These are phyloP conservation scores for Heliconius cydno DNA, from an alignment of 2,888 invertebrate species.

Conservation along the genomic window DNA sequence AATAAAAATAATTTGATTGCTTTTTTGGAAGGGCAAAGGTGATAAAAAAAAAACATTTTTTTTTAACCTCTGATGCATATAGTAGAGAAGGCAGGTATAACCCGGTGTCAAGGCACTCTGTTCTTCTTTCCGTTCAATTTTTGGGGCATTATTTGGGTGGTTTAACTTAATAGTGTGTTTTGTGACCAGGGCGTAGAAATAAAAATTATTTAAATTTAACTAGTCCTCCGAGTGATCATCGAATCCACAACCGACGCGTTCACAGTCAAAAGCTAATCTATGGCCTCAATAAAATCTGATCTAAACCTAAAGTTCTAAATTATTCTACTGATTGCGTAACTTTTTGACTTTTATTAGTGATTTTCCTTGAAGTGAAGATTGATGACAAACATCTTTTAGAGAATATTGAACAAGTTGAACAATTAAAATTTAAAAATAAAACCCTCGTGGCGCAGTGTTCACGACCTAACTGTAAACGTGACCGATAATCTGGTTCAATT, in stretches of 20 bases:
- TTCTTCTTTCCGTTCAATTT: background rate
- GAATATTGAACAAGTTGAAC: background rate
- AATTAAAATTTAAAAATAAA: background rate
- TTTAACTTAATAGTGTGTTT: too few species aligned
- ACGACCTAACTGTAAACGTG: too few species aligned
- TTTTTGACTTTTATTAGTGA: background rate
- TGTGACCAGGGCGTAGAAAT: too few species aligned
- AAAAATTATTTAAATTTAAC: too few species aligned
- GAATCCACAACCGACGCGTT: background rate
- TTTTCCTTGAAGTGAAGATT: background rate
- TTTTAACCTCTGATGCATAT: too few species aligned
- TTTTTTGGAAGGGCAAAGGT: background rate
- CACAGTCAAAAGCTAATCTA: background rate
- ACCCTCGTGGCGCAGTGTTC: too few species aligned
- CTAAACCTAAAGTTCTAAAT: background rate
- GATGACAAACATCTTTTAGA: background rate
- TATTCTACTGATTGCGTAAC: too few species aligned
- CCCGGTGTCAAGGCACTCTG: too few species aligned
- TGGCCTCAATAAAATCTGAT: background rate
- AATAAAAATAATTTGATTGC: slow-evolving; percentile 12
- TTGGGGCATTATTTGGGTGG: background rate
- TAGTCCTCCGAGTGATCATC: too few species aligned
- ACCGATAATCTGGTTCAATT: background rate
- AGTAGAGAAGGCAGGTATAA: too few species aligned
- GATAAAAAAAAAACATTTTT: too few species aligned